Base-by-base conservation (phyloP, 2,888 invertebrate genomes). In the Trachelus tabidus region DNA sequence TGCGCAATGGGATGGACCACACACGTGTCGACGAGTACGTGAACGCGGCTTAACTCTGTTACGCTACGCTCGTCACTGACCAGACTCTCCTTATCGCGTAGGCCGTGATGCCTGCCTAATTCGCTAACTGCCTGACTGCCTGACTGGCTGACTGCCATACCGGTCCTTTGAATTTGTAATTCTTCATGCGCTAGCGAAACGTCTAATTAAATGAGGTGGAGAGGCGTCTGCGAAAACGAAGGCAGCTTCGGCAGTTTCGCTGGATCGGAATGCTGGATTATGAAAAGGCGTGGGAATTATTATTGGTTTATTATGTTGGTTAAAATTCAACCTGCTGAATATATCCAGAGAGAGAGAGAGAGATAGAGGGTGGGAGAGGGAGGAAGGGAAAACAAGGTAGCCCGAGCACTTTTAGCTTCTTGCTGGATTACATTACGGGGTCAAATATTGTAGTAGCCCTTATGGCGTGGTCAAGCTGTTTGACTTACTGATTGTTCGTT, bases 11-110 rank as follows among this genome's bases (percentile, higher is more conserved):
- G 37, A 37, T 37, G 37, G 40, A 40, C 15, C 40, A 40, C 81
- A 85, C 88, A 88, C 88, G 88, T 88, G 88, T 86, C 87, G 84
- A 81, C 81, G 84, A 81, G 86, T 82, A 83, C 82, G 85, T 81
- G 87, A 87, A 86, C 79, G 68, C 73, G 76, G 76, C 77, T 77
- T 76, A 76, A 77, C 77, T 79, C 75, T 34, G 77, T 77, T 79
- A 79, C 69, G 77, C 77, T 69, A 76, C 76, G 74, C 75, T 76
- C 73, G 68, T 74, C 31, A 73, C 56, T 69, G 76, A 71, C 71
- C 73, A 69, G 37, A 12, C 56, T n/a, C 73, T 34, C 23, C 68
- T n/a, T 69, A 69, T 75, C 30, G 40, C 4, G 6, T 40, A 15
- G 15, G 15, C 40, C 4, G 40, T 15, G 40, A 40, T 6, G 40